Percentiles rank a stretch among this genome's conserved stretches.
phyloP scores from a whole-genome alignment of 2,797 vertebrate species.

The Myotis myotis region DNA sequence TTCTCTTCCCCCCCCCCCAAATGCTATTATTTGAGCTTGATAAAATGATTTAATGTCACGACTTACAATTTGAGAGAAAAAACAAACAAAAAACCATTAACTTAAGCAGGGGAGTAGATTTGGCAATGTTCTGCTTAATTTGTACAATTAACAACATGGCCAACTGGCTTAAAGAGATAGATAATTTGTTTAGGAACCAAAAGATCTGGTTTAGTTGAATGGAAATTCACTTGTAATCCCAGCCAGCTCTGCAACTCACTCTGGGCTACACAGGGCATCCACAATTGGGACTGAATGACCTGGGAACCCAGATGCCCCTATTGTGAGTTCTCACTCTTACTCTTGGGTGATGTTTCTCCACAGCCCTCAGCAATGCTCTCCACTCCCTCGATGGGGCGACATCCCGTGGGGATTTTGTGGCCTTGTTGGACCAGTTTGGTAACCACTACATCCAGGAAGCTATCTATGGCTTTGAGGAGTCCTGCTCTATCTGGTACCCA shows the following conservation, averaged over 20 bases:
- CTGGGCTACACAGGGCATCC: neutral
- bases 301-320: neutral
- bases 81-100: neutral
- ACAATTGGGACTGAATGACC: neutral
- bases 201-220: neutral
- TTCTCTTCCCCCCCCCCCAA: neutral
- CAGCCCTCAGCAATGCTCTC: conserved; percentile 94
- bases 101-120: neutral
- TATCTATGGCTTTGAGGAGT: conserved; percentile 96
- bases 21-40: conserved; percentile 52
- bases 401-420: conserved; percentile 93
- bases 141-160: neutral
- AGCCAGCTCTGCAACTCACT: neutral
- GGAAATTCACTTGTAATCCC: neutral
- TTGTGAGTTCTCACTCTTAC: neutral
- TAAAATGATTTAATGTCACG: conserved; percentile 57
- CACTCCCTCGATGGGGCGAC: conserved; percentile 97
- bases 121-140: neutral
- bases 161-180: neutral
- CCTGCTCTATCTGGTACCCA: conserved; percentile 98
- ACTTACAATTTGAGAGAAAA: neutral
- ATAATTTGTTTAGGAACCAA: neutral
- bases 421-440: conserved; percentile 95
- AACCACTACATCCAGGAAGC: conserved; percentile 98
- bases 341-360: neutral